phyloP scores from a whole-genome alignment of 2,888 invertebrate species.

The Ophioninae sp. region DNA sequence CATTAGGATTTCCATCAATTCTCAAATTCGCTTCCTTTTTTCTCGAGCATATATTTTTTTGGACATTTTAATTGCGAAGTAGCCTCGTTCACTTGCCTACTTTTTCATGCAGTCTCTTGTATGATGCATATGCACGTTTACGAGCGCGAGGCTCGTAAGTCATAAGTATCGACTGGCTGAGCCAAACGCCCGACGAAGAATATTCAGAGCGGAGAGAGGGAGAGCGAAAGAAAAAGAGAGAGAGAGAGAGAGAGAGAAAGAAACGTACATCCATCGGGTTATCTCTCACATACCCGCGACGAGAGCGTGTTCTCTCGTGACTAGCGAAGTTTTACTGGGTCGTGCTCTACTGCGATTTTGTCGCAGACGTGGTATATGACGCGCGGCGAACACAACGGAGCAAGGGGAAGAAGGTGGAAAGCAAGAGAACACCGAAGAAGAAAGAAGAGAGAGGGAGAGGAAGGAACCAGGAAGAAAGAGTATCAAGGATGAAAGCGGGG shows the following conservation, averaged over 20 bases:
- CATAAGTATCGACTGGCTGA: conserved; percentile 41
- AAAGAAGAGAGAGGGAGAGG: neutral
- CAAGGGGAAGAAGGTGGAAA: neutral
- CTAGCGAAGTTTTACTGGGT: conserved; percentile 28
- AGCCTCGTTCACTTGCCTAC: neutral
- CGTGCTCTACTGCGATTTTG: conserved; percentile 29
- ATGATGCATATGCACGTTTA: neutral
- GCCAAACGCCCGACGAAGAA: conserved; percentile 3
- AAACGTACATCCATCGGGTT: conserved; percentile 32
- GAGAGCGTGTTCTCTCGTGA: conserved; percentile 38
- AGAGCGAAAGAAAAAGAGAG: neutral
- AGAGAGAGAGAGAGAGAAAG: neutral
- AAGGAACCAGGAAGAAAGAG: neutral
- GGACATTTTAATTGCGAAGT: neutral
- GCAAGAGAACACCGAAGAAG: neutral
- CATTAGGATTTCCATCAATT: too few relatives aligned
- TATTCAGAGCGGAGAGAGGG: conserved; percentile 26
- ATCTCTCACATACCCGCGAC: conserved; percentile 36
- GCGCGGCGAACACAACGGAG: conserved; percentile 3
- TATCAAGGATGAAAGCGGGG: conserved; percentile 57
- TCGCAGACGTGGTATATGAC: conserved; percentile 35
- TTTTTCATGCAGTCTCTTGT: neutral
- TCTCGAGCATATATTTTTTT: neutral
- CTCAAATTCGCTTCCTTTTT: neutral
- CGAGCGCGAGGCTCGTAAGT: conserved; percentile 12